Evolutionary conservation across 1,140 invertebrate species (phyloP), one percentile per base, ranked within the genome.

Genomic region (Cydia fagiglandana): DNA sequence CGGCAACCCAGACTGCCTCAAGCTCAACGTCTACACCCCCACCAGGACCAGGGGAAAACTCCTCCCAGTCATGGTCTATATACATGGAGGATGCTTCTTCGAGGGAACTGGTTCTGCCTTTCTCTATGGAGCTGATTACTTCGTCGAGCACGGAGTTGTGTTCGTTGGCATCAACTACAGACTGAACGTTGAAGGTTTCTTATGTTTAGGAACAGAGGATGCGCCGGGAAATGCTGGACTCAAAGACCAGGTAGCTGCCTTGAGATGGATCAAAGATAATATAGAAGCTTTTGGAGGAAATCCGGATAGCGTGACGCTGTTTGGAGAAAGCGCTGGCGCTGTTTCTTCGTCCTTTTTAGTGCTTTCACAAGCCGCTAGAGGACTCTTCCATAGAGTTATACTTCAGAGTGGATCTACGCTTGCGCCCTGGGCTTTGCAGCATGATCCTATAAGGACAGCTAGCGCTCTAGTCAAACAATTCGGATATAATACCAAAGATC

Each of bases 11-110:
- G 96, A 98, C 90, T 98, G 97, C 87, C 90, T 98, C 10, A 96
- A 96, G 78, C 90, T 98, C 3, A 97, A 98, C 86, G 94, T 98
- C 10, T 97, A 97, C 85, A 95, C 96, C 0, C 97, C 97, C 28
- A 87, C 75, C 2, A 73, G 77, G 2, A 17, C 53, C 15, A 50
- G 76, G n/a, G 34, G 70, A 56, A 20, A 78, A 13, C 76, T 85
- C 41, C 80, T 91, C 2, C 93, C 95, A 2, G 95, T 96, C 0
- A 94, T 96, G 93, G 93, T 96, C 4, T 96, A 93, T 84, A 93
- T 96, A 17, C 95, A 96, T 77, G 94, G 94, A 12, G 96, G 96
- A 73, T 94, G 89, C 17, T 96, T 95, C 86, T 93, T 93, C 9
- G 77, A 84, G 38, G 95, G 95, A 28, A 92, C 93, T 6, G 93